phyloP scores from a whole-genome alignment of 2,113 vertebrate species.

The Pao palembangensis region DNA sequence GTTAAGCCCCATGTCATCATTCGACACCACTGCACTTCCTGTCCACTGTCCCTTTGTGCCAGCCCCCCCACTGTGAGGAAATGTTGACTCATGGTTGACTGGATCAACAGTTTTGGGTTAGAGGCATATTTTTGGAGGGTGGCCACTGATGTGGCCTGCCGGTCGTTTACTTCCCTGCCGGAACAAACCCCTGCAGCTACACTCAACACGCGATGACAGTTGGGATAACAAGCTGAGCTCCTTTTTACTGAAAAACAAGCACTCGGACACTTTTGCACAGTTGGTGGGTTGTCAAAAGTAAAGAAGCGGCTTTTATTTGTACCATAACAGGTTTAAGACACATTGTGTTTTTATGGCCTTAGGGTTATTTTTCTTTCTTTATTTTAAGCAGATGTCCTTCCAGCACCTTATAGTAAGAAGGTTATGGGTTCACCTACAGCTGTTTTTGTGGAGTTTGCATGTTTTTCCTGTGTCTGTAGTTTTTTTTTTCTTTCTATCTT shows the following conservation, averaged over 20 bases:
- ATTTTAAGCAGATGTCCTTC: conserved; percentile 22
- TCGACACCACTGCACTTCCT: conserved; percentile 62
- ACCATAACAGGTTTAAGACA: conserved; percentile 30
- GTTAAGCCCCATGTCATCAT: conserved; percentile 55
- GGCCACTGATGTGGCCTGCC: conserved; percentile 37
- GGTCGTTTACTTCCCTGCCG: conserved; percentile 52
- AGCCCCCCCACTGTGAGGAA: conserved; percentile 46
- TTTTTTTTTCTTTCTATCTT: too few relatives aligned
- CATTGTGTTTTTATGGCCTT: conserved; percentile 19
- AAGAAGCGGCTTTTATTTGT: conserved; percentile 29
- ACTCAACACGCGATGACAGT: conserved; percentile 46
- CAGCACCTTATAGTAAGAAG: not conserved
- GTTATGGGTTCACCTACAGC: too few relatives aligned
- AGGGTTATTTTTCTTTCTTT: not conserved
- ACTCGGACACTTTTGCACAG: conserved; percentile 34
- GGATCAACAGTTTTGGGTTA: conserved; percentile 60
- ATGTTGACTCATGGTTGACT: conserved; percentile 64
- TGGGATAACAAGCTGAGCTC: conserved; percentile 50
- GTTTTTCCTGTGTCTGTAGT: too few relatives aligned
- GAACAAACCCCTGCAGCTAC: conserved; percentile 50
- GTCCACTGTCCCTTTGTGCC: conserved; percentile 39
- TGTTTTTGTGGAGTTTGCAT: too few relatives aligned
- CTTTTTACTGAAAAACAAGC: conserved; percentile 42
- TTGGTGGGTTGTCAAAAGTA: conserved; percentile 30
- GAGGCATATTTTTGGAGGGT: conserved; percentile 47